A percentile compares a stretch with the other conserved stretches of the same genome.
Conservation (phyloP, 1,140 invertebrate genomes). For the Drosophila pandora region DNA sequence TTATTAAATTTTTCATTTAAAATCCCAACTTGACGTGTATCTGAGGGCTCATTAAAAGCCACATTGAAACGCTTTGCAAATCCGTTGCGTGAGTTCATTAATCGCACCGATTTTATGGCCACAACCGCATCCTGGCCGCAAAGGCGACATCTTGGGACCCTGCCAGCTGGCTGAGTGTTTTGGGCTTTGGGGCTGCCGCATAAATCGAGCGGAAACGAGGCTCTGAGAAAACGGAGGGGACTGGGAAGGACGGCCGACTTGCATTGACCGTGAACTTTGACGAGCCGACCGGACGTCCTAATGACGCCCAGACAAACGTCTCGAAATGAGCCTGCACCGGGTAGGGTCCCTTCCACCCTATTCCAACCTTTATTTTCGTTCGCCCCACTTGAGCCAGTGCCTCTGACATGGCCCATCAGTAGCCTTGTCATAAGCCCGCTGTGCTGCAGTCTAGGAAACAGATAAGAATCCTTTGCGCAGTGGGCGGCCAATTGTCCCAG, state of each 20-base stretch:
- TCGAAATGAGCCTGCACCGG: constrained; percentile 65
- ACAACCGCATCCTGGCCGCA: constrained; percentile 30
- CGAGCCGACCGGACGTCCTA: constrained; percentile 43
- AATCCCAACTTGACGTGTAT: not conserved
- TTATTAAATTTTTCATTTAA: not conserved
- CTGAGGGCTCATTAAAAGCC: constrained; percentile 68
- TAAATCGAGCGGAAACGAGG: constrained; percentile 48
- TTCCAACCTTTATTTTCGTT: too few relatives aligned
- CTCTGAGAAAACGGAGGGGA: constrained; percentile 1
- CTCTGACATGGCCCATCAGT: constrained; percentile 43
- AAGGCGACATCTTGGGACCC: constrained; percentile 43
- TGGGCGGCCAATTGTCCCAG: constrained; percentile 30
- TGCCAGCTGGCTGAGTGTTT: constrained; percentile 54
- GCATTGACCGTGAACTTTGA: constrained; percentile 71
- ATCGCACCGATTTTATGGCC: constrained; percentile 63
- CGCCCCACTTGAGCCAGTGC: constrained; percentile 16
- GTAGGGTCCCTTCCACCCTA: constrained; percentile 8
- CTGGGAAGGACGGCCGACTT: constrained; percentile 23
- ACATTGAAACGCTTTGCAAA: constrained; percentile 67
- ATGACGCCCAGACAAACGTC: constrained; percentile 73
- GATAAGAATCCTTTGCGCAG: constrained; percentile 47
- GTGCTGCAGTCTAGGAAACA: constrained; percentile 42
- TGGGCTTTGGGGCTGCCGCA: constrained; percentile 27
- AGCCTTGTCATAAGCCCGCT: constrained; percentile 45
- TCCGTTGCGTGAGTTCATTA: constrained; percentile 62